These are phyloP conservation scores for Plutella xylostella DNA, from an alignment of 2,888 invertebrate genomes.

Conservation along the genomic window DNA sequence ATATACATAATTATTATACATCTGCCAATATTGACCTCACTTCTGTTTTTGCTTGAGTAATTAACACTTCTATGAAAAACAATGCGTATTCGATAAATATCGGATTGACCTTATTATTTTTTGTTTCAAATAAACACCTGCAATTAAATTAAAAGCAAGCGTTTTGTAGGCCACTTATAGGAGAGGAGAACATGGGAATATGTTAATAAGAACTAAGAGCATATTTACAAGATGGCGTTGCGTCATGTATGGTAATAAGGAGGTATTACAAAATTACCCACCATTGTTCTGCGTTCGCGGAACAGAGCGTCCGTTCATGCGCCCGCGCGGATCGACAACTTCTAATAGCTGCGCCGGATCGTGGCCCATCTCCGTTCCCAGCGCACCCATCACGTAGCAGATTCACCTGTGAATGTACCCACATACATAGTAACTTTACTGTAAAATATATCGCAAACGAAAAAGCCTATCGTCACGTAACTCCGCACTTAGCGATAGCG, in stretches of 20 bases:
- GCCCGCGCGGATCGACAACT: slow-evolving; percentile 39
- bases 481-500: background rate
- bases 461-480: slow-evolving; percentile 6
- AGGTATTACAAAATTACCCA: slow-evolving; percentile 63
- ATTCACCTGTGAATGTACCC: background rate
- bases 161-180: slow-evolving; percentile 35
- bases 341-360: slow-evolving; percentile 44
- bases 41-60: background rate
- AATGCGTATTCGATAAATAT: background rate
- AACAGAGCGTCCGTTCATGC: slow-evolving; percentile 36
- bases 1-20: too few relatives aligned
- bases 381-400: slow-evolving; percentile 28
- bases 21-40: background rate
- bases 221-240: slow-evolving; percentile 39
- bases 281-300: slow-evolving; percentile 64
- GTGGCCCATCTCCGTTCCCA: slow-evolving; percentile 55
- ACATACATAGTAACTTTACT: background rate
- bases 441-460: slow-evolving; percentile 5
- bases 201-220: slow-evolving; percentile 37
- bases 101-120: background rate
- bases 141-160: background rate
- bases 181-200: too few relatives aligned
- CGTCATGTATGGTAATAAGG: slow-evolving; percentile 62
- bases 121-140: background rate
- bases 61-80: too few relatives aligned